Percentiles rank a stretch among this genome's conserved stretches.
Conservation (phyloP, 2,797 vertebrate genomes). For the Chromis chromis region DNA sequence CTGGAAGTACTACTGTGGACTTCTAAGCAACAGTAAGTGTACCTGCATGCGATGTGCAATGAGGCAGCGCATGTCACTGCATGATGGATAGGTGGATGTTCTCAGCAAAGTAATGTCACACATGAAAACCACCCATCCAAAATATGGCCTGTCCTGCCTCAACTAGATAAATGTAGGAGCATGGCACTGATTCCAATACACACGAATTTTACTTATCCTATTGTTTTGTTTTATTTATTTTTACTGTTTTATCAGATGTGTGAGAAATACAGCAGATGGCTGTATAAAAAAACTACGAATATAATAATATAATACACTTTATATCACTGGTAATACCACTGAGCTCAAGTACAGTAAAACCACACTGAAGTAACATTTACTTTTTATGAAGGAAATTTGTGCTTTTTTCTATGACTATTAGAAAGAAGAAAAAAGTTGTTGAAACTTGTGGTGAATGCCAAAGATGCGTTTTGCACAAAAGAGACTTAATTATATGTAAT, state of each 20-base stretch:
- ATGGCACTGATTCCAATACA: conserved; percentile 46
- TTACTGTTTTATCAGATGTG: not conserved
- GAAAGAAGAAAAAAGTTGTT: not conserved
- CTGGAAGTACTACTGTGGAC: conserved; percentile 72
- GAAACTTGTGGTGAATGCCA: not conserved
- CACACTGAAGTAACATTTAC: not conserved
- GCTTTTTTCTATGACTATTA: not conserved
- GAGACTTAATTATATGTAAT: not conserved
- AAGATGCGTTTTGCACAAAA: not conserved
- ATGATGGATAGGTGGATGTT: conserved; percentile 81
- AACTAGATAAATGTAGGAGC: conserved; percentile 61
- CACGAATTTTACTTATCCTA: conserved; percentile 9
- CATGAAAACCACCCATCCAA: conserved; percentile 77
- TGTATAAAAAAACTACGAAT: not conserved
- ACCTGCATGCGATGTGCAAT: conserved; percentile 79
- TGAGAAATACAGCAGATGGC: not conserved
- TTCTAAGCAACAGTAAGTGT: conserved; percentile 76
- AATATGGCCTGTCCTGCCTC: conserved; percentile 68
- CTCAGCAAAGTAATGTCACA: conserved; percentile 79
- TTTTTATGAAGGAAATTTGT: not conserved
- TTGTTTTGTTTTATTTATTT: conserved; percentile 23
- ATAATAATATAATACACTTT: not conserved
- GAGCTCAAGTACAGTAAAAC: not conserved
- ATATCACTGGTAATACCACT: not conserved
- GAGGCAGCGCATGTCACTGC: conserved; percentile 74